phyloP scores from a whole-genome alignment of 2,797 vertebrate species.

The Clangula hyemalis region DNA sequence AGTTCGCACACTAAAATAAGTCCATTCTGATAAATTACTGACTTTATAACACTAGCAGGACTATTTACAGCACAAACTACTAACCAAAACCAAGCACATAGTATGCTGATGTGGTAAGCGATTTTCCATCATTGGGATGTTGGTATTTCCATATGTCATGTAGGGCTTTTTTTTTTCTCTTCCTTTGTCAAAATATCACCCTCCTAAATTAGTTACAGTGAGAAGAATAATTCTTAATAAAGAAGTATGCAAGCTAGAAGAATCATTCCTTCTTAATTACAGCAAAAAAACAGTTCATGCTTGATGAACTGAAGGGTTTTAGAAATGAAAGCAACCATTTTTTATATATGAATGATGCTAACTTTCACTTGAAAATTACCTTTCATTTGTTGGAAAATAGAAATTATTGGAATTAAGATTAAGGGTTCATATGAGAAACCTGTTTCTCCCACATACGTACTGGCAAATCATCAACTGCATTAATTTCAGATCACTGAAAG shows the following conservation, averaged over 20 bases:
- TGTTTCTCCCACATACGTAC: not conserved
- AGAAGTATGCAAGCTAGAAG: not conserved
- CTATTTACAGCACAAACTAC: not conserved
- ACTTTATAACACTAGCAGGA: not conserved
- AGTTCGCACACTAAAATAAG: not conserved
- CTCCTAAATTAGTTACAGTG: not conserved
- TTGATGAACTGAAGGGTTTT: not conserved
- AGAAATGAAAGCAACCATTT: not conserved
- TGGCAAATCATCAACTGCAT: not conserved
- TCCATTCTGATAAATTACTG: not conserved
- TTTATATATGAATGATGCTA: not conserved
- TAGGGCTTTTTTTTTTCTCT: not conserved
- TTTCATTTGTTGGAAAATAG: not conserved
- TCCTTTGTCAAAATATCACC: not conserved
- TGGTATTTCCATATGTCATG: not conserved
- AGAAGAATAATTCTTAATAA: not conserved
- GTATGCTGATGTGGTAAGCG: not conserved
- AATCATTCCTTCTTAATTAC: not conserved
- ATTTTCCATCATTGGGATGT: not conserved
- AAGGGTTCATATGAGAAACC: not conserved
- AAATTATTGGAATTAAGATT: not conserved
- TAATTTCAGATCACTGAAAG: not conserved
- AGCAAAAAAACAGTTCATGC: not conserved
- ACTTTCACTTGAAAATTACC: not conserved
- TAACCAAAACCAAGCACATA: rapidly evolving